Evolutionary conservation across 2,888 invertebrate genomes (phyloP), one percentile per base, ranked within the genome.

Genomic region (Aphidius colemani): DNA sequence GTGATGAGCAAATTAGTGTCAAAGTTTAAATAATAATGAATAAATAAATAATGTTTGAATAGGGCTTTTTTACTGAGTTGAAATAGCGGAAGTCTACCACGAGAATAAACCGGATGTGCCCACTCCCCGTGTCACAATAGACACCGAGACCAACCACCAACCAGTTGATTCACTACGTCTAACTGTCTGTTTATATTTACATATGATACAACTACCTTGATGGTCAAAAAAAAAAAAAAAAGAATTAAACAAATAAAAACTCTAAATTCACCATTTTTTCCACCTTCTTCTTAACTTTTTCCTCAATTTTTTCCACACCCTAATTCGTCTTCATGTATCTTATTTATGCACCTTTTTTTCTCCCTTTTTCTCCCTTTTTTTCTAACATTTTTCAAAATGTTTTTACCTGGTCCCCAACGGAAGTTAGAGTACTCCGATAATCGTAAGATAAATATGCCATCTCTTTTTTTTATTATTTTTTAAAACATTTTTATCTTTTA

Each of bases 61-160:
- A 73, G 72, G 30, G 71, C 72, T 74, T 72, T 74, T 56, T 45
- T 45, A 45, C 75, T 76, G 74, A 55, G 3, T 72, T 76, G 75
- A 75, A 77, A 77, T 76, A 75, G 71, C 77, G 77, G 78, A 77
- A 77, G 78, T 77, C 75, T 67, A 61, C 65, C 13, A 56, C 67
- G 73, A 76, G 76, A 78, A 78, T 77, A 72, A 72, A 74, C 76
- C 77, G 78, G 77, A 78, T 76, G 75, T 74, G 73, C 75, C 76
- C 75, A 75, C 75, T 77, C 73, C 72, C 70, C 56, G 66, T 63
- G 67, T 61, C 64, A 74, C 73, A 74, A 74, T 72, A 64, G 64
- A 55, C 59, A 64, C 55, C 53, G 4, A 53, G 39, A 61, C 61
- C 61, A 30, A 66, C 68, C 58, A 68, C 70, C 71, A 69, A 67